phyloP scores from a whole-genome alignment of 1,140 invertebrate species.

The Tetragnatha versicolor region DNA sequence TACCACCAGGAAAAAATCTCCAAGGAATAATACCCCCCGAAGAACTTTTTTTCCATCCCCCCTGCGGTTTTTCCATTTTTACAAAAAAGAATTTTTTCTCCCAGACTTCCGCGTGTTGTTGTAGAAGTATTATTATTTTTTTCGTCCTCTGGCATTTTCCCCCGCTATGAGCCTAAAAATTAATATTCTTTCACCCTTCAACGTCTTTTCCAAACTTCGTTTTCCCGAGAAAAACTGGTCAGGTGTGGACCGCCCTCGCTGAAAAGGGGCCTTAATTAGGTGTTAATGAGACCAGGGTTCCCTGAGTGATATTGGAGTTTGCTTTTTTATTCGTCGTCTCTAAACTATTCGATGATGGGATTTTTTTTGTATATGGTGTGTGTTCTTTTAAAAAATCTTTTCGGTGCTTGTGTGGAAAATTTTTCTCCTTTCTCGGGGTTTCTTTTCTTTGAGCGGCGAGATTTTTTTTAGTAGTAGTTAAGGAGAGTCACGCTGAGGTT shows the following conservation, averaged over 20 bases:
- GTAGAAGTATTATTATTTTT: neutral
- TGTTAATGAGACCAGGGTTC: constrained; percentile 2
- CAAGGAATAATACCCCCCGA: too few species aligned
- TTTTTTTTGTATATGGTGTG: too few species aligned
- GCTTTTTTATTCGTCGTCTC: neutral
- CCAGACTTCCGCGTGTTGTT: neutral
- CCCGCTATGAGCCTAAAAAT: neutral
- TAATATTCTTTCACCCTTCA: neutral
- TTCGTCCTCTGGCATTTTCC: neutral
- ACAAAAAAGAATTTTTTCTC: neutral
- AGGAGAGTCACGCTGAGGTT: too few species aligned
- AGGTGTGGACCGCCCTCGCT: neutral
- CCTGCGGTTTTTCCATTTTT: neutral
- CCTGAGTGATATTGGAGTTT: neutral
- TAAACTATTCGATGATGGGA: too few species aligned
- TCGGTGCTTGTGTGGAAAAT: too few species aligned
- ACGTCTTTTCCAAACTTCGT: neutral
- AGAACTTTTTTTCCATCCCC: neutral
- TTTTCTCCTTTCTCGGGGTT: too few species aligned
- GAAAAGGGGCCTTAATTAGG: constrained; percentile 26
- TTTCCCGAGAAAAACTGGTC: neutral
- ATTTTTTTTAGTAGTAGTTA: too few species aligned
- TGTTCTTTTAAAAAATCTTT: too few species aligned
- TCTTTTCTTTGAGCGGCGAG: too few species aligned
- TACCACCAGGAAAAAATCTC: neutral